phyloP scores from a whole-genome alignment of 2,797 vertebrate genomes.

The Gallinago solitaria region DNA sequence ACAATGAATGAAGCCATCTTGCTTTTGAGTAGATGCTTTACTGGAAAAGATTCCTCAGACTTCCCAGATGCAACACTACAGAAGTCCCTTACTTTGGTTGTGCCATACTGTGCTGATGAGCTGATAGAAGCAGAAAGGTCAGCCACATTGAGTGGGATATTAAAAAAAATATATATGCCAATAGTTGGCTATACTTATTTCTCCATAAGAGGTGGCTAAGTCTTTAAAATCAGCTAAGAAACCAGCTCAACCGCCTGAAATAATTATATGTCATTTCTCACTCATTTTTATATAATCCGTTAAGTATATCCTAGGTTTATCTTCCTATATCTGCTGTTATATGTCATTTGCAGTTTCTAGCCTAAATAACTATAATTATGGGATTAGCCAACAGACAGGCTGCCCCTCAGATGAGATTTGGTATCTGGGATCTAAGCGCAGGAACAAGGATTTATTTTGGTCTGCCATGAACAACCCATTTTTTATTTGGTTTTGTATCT shows the following conservation, averaged over 20 bases:
- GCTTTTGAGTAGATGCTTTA: not conserved
- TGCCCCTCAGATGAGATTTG: slow-evolving; percentile 15
- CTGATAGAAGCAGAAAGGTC: slow-evolving; percentile 1
- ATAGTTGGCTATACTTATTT: not conserved
- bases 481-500: not conserved
- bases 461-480: not conserved
- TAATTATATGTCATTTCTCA: slow-evolving; percentile 53
- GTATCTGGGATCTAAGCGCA: not conserved
- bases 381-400: slow-evolving; percentile 19
- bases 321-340: slow-evolving; percentile 3
- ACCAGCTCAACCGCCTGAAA: slow-evolving; percentile 24
- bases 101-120: not conserved
- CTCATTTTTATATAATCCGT: slow-evolving; percentile 22
- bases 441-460: not conserved
- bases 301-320: slow-evolving; percentile 29
- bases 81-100: not conserved
- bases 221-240: slow-evolving; percentile 47
- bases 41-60: not conserved
- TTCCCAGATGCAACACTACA: fast-evolving
- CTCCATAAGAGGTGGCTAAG: slow-evolving; percentile 23
- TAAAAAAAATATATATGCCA: not conserved
- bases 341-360: slow-evolving; percentile 24
- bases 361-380: slow-evolving; percentile 25
- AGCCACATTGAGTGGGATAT: not conserved
- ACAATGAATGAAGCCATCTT: not conserved